phyloP scores from a whole-genome alignment of 1,140 invertebrate genomes.

The Macrostomum lignano region DNA sequence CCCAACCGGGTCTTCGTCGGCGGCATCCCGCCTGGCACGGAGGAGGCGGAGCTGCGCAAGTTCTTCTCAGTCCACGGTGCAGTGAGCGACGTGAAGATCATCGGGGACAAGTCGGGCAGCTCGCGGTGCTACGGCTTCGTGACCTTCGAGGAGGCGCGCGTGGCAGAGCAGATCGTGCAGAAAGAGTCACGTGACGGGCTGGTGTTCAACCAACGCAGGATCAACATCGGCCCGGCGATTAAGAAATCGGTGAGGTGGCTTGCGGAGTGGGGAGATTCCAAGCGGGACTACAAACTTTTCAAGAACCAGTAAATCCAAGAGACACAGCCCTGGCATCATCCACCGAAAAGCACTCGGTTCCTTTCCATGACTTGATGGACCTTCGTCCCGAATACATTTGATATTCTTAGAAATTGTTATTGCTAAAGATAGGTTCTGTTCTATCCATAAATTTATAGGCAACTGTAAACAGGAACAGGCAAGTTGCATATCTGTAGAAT shows the following conservation, averaged over 20 bases:
- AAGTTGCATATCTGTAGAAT: no score
- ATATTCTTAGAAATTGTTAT: no score
- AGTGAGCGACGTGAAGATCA: conserved; percentile 70
- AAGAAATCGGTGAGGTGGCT: conserved; percentile 52
- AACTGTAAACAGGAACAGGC: no score
- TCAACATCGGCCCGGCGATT: conserved; percentile 63
- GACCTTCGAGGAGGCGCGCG: conserved; percentile 67
- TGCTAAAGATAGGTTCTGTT: no score
- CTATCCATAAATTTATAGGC: no score
- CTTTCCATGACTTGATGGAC: no score
- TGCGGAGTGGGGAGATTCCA: no score
- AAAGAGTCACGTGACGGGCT: conserved; percentile 37
- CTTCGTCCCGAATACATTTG: no score
- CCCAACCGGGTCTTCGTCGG: conserved; percentile 78
- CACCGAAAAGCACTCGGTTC: no score
- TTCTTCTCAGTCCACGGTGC: conserved; percentile 41
- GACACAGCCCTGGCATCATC: no score
- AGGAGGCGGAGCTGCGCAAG: conserved; percentile 25
- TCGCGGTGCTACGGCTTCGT: conserved; percentile 42
- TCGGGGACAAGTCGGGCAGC: conserved; percentile 61
- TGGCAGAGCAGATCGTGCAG: conserved; percentile 40
- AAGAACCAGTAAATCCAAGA: no score
- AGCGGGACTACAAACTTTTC: no score
- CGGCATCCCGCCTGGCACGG: conserved; percentile 44
- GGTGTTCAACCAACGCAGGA: conserved; percentile 46